These are phyloP conservation scores for Heliconius sara DNA, from an alignment of 2,888 invertebrate genomes.

Conservation along the genomic window DNA sequence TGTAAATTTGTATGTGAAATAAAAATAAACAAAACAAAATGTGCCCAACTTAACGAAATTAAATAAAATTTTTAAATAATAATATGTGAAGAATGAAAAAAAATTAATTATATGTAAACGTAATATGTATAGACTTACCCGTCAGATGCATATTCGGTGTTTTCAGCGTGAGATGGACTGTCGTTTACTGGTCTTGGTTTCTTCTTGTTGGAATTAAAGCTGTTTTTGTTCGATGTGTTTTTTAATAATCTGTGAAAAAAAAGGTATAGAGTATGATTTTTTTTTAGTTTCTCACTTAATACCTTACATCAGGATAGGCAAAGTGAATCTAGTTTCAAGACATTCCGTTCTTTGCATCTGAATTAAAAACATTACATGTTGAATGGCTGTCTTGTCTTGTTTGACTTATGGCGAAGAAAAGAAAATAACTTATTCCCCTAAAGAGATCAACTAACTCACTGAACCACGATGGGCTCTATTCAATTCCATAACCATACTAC, in stretches of 20 bases:
- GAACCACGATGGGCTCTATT: too few species aligned
- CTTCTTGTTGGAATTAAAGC: slow-evolving; percentile 69
- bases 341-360: too few species aligned
- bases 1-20: slow-evolving; percentile 58
- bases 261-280: not conserved
- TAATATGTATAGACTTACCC: slow-evolving; percentile 56
- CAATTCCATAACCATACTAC: too few species aligned
- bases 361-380: too few species aligned
- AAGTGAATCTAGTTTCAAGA: too few species aligned
- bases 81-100: slow-evolving; percentile 7
- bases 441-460: too few species aligned
- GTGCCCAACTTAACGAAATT: slow-evolving; percentile 36
- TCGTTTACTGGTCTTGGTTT: slow-evolving; percentile 66
- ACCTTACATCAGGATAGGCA: too few species aligned
- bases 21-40: slow-evolving; percentile 51
- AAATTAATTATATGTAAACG: not conserved
- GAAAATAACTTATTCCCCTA: too few species aligned
- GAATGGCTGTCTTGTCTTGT: too few species aligned
- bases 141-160: slow-evolving; percentile 72
- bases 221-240: slow-evolving; percentile 71
- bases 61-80: slow-evolving; percentile 10
- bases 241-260: slow-evolving; percentile 65
- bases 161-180: slow-evolving; percentile 71
- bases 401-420: too few species aligned
- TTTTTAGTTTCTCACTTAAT: too few species aligned